Percentiles rank a stretch among this genome's conserved stretches.
phyloP scores from a whole-genome alignment of 92 coral and sea anemone genomes.

The Porites cylindrica region DNA sequence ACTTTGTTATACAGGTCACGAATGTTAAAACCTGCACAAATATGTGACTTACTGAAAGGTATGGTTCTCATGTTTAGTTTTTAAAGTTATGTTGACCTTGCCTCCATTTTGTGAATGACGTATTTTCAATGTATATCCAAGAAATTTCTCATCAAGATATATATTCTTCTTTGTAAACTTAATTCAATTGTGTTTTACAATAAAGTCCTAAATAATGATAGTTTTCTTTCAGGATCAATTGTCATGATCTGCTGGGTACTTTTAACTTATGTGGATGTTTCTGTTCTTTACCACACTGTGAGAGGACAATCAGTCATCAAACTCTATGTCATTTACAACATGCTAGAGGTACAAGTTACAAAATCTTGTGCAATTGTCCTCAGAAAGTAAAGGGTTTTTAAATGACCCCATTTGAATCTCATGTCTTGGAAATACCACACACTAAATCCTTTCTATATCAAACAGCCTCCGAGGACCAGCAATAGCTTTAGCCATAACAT shows the following conservation, averaged over 20 bases:
- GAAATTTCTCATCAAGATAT: too few species aligned
- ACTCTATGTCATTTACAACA: constrained; percentile 96
- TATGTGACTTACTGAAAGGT: constrained; percentile 89
- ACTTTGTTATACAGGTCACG: constrained; percentile 46
- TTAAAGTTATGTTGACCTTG: neutral
- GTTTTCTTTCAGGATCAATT: constrained; percentile 77
- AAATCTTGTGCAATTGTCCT: neutral
- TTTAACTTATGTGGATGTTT: constrained; percentile 90
- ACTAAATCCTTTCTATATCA: too few species aligned
- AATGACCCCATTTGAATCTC: neutral
- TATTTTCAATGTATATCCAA: too few species aligned
- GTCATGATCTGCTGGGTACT: constrained; percentile 75
- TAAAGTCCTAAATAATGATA: too few species aligned
- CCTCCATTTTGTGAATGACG: neutral
- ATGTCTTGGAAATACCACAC: too few species aligned
- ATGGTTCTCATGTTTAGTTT: neutral
- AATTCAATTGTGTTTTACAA: too few species aligned
- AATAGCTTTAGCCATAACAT: too few species aligned
- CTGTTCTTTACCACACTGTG: constrained; percentile 94
- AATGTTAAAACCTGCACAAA: constrained; percentile 85
- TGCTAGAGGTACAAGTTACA: constrained; percentile 83
- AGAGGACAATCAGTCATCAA: constrained; percentile 99
- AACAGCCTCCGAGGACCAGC: too few species aligned
- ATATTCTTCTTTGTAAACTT: too few species aligned
- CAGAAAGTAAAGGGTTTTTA: neutral